Conservation (phyloP, 2,888 invertebrate genomes). For the Cheilosia grossa region DNA sequence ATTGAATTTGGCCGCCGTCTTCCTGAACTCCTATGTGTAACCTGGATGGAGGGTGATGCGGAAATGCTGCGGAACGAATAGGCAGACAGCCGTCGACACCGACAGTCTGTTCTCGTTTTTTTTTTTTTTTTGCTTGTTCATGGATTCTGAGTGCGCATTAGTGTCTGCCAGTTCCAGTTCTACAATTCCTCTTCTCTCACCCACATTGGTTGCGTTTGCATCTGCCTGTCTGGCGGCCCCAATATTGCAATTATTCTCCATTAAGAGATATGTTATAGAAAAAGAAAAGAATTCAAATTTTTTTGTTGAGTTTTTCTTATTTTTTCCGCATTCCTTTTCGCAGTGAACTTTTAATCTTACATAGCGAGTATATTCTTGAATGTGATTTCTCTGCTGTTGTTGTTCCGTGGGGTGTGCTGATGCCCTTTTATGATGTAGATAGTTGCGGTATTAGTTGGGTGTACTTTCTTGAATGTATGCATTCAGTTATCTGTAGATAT, state of each 20-base stretch:
- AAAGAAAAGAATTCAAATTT: conserved; percentile 32
- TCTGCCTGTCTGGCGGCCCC: conserved; percentile 66
- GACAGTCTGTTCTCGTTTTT: conserved; percentile 42
- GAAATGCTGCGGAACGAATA: conserved; percentile 39
- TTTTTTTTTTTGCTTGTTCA: conserved; percentile 17
- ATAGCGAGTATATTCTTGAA: conserved; percentile 42
- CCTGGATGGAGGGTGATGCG: conserved; percentile 17
- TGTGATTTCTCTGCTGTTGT: conserved; percentile 28
- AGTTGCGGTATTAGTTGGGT: conserved; percentile 29
- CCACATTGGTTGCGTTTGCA: conserved; percentile 46
- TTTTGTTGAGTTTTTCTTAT: not conserved
- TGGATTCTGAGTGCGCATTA: conserved; percentile 61
- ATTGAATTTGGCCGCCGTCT: conserved; percentile 53
- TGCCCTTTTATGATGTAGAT: conserved; percentile 15
- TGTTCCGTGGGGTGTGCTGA: conserved; percentile 16
- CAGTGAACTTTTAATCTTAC: conserved; percentile 48
- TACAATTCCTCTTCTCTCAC: conserved; percentile 12
- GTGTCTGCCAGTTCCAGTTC: conserved; percentile 63
- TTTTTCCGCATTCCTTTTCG: conserved; percentile 16
- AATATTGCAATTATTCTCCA: conserved; percentile 70
- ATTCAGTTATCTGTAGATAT: not conserved
- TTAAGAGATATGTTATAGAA: conserved; percentile 60
- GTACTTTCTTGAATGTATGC: not conserved
- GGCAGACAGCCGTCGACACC: conserved; percentile 59
- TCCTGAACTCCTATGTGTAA: conserved; percentile 37